A percentile compares a stretch with the other conserved stretches of the same genome.
phyloP scores from a whole-genome alignment of 1,140 invertebrate species.

The Halesus radiatus region DNA sequence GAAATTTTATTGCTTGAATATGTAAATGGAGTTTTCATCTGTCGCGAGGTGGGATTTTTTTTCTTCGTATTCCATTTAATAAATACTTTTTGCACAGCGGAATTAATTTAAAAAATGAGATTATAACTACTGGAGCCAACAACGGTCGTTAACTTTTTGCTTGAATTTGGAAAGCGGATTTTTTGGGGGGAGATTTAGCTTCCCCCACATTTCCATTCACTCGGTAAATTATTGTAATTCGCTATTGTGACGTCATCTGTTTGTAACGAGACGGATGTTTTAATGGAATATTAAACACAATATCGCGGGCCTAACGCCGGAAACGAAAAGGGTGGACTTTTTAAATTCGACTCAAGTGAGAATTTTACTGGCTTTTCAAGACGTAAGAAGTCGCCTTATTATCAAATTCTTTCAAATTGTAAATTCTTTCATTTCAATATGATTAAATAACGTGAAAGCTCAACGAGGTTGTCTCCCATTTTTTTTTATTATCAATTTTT shows the following conservation, averaged over 20 bases:
- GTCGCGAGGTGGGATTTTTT: conserved; percentile 37
- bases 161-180: conserved; percentile 1
- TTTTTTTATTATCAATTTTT: too few species aligned
- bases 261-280: background rate
- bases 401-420: too few species aligned
- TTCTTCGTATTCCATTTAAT: background rate
- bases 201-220: background rate
- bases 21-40: conserved; percentile 32
- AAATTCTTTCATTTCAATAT: too few species aligned
- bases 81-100: background rate
- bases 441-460: too few species aligned
- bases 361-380: background rate
- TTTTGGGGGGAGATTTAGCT: conserved; percentile 1
- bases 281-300: conserved; percentile 9
- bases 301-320: background rate
- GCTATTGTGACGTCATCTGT: conserved; percentile 25
- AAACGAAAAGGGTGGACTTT: background rate
- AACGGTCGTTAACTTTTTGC: conserved; percentile 28
- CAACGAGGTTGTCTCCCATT: too few species aligned
- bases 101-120: conserved; percentile 37
- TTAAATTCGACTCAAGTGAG: background rate
- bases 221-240: conserved; percentile 11
- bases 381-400: background rate
- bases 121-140: conserved; percentile 21
- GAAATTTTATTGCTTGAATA: conserved; percentile 32